Evolutionary conservation across 2,797 vertebrate species (phyloP), one percentile per base, ranked within the genome.

Genomic region (Mionectes olivaceus): DNA sequence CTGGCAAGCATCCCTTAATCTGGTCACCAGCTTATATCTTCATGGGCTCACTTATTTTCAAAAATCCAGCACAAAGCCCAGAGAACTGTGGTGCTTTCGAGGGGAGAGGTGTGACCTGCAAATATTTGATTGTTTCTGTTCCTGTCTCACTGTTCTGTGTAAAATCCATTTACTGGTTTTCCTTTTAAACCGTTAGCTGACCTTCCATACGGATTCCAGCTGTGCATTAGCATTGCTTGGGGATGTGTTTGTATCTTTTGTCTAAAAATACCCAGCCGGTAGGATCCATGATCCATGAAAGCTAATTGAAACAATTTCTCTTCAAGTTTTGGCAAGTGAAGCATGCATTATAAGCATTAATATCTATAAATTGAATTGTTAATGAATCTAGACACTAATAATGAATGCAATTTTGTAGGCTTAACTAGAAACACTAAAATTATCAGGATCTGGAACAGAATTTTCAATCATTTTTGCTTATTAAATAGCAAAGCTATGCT

Each of bases 331-430:
- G 98, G 98, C 98, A 98, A 98, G 98, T 96, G 97, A 97, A 97
- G 98, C 98, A 98, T 98, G 98, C 97, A 98, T 98, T 98, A 97
- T 98, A 97, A 98, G 97, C 98, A 98, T 98, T 98, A 98, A 98
- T 98, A 98, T 98, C 98, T 98, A 98, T 98, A 98, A 98, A 98
- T 98, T 98, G 98, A 98, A 98, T 98, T 98, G 98, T 98, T 98
- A 98, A 98, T 98, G 98, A 98, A 98, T 98, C 97, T 98, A 98
- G 98, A 98, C 98, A 98, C 97, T 98, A 98, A 98, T 98, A 98
- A 98, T 98, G 98, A 98, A 98, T 98, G 97, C 98, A 98, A 98
- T 98, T 98, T 98, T 98, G 97, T 97, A 98, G 95, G 97, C 98
- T 98, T 98, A 98, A 98, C 98, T 98, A 98, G 98, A 98, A 98